Evolutionary conservation across 1,140 invertebrate genomes (phyloP).

Genomic region (Fopius arisanus): DNA sequence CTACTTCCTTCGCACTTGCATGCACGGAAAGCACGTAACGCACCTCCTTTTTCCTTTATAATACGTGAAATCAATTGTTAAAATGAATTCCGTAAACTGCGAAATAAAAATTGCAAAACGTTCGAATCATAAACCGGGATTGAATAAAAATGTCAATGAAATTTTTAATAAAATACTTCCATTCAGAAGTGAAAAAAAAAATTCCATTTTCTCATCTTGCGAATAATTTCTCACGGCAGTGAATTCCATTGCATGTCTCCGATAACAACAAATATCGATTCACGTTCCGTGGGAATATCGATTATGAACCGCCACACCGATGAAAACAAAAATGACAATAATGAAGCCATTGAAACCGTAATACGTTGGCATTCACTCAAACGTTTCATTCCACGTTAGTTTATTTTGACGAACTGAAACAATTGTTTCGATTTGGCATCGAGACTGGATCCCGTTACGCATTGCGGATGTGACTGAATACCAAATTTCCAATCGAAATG

Average conservation of each 20-base stretch:
- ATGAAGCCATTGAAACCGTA: background rate
- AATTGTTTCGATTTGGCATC: background rate
- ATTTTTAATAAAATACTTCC: too few species aligned
- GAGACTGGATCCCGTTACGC: background rate
- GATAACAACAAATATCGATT: constrained; percentile 1
- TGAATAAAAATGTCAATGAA: too few species aligned
- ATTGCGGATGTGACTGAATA: background rate
- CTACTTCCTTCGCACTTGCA: background rate
- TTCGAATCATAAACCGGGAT: too few species aligned
- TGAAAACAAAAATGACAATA: background rate
- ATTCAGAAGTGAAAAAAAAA: background rate
- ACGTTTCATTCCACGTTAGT: background rate
- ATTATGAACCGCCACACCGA: background rate
- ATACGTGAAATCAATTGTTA: constrained; percentile 13
- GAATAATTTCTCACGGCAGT: background rate
- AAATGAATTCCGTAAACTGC: background rate
- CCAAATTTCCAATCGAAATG: background rate
- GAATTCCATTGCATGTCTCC: background rate
- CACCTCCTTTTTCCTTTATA: background rate
- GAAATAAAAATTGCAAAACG: background rate
- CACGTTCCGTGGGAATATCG: constrained; percentile 1
- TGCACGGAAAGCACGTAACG: background rate
- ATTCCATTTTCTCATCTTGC: background rate
- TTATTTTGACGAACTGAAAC: background rate
- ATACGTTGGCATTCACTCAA: background rate